phyloP scores from a whole-genome alignment of 2,113 vertebrate species.

The Pao palembangensis region DNA sequence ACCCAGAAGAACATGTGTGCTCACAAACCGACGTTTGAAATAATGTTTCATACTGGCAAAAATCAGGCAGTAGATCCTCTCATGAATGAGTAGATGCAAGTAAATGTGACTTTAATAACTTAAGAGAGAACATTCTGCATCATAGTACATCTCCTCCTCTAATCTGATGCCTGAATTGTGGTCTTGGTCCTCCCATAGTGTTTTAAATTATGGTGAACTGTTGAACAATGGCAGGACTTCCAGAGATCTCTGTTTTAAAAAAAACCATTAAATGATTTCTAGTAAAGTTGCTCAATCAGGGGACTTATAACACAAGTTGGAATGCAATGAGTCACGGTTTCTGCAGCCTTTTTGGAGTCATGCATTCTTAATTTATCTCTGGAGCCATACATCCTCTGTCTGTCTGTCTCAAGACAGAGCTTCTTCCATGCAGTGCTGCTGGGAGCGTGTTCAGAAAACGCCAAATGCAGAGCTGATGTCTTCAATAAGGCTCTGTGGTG shows the following conservation, averaged over 20 bases:
- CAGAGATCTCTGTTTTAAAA: not conserved
- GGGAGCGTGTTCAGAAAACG: constrained; percentile 53
- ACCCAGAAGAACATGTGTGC: constrained; percentile 39
- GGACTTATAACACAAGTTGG: constrained; percentile 18
- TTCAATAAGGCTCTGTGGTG: constrained; percentile 57
- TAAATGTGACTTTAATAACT: constrained; percentile 23
- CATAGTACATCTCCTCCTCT: constrained; percentile 14
- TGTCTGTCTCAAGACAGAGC: constrained; percentile 3
- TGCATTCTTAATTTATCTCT: constrained; percentile 1
- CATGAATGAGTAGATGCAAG: constrained; percentile 52
- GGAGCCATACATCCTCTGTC: constrained; percentile 12
- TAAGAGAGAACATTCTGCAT: constrained; percentile 16
- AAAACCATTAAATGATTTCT: not conserved
- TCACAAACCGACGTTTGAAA: constrained; percentile 2
- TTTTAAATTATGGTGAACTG: not conserved
- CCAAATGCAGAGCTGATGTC: constrained; percentile 56
- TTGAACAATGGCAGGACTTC: not conserved
- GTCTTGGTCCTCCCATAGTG: not conserved
- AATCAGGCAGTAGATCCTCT: constrained; percentile 32
- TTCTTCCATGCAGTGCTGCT: constrained; percentile 31
- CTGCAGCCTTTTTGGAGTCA: constrained; percentile 4
- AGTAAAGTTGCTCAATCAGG: constrained; percentile 2
- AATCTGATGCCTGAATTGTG: constrained; percentile 10
- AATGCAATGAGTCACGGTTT: constrained; percentile 48
- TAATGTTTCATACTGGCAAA: constrained; percentile 49